These are phyloP conservation scores for Spodoptera frugiperda DNA, from an alignment of 1,140 invertebrate species.

Conservation along the genomic window DNA sequence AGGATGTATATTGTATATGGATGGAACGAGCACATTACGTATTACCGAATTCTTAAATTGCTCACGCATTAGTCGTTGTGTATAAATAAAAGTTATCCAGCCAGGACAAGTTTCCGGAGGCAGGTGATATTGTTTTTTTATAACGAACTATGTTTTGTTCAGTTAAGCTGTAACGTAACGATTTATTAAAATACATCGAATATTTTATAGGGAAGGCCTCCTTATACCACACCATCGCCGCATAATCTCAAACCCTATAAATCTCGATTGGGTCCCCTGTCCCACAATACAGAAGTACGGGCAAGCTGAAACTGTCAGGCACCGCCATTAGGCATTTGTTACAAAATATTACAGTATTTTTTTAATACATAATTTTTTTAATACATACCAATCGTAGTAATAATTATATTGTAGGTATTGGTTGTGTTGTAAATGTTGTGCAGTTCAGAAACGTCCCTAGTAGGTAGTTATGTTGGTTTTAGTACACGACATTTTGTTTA, in stretches of 20 bases:
- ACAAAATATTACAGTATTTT: not conserved
- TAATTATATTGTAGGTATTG: too few relatives aligned
- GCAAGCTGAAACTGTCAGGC: not conserved
- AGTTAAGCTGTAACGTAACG: not conserved
- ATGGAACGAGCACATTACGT: constrained; percentile 4
- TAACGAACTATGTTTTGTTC: not conserved
- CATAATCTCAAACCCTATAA: not conserved
- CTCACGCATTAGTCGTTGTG: not conserved
- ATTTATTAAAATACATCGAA: too few relatives aligned
- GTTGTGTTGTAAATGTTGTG: too few relatives aligned
- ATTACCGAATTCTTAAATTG: constrained; percentile 18
- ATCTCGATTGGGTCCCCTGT: not conserved
- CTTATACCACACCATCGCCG: too few relatives aligned
- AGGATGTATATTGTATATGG: not conserved
- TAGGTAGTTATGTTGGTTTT: too few relatives aligned
- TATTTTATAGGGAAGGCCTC: too few relatives aligned
- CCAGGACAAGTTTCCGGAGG: constrained; percentile 5
- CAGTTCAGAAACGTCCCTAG: too few relatives aligned
- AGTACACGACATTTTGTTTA: not conserved
- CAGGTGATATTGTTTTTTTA: constrained; percentile 13
- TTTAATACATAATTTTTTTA: too few relatives aligned
- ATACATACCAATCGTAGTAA: too few relatives aligned
- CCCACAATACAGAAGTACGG: not conserved
- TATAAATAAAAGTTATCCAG: constrained; percentile 2
- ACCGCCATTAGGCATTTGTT: not conserved